A percentile compares a stretch with the other conserved stretches of the same genome.
Conservation (phyloP, 2,888 invertebrate species). For the Orthosia gracilis region DNA sequence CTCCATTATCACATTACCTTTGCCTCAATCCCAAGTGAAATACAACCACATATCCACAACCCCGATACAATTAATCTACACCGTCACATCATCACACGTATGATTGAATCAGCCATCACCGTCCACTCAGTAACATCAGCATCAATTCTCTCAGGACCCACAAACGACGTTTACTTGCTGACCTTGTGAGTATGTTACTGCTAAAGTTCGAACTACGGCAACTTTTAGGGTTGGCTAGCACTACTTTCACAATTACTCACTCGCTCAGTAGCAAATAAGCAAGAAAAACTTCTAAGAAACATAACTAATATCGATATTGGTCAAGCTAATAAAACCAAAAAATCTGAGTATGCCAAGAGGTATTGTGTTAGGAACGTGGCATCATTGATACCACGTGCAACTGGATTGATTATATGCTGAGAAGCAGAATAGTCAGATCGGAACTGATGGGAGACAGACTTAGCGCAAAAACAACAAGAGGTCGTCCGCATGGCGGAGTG, state of each 20-base stretch:
- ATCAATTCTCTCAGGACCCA: slow-evolving; percentile 36
- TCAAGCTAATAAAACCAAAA: no score
- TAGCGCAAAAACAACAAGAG: no score
- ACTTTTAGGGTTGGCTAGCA: no score
- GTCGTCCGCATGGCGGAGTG: no score
- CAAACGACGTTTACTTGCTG: slow-evolving; percentile 19
- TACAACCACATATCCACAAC: slow-evolving; percentile 6
- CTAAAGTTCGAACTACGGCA: background rate
- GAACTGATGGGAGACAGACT: no score
- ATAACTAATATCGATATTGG: no score
- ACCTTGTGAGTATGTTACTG: slow-evolving; percentile 32
- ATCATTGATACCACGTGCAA: no score
- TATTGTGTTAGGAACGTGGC: no score
- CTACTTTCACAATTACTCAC: background rate
- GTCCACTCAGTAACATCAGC: background rate
- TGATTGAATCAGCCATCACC: slow-evolving; percentile 27
- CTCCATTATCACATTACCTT: slow-evolving; percentile 1
- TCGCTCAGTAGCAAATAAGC: background rate
- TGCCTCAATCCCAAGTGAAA: slow-evolving; percentile 7
- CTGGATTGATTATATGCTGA: no score
- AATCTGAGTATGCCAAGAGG: no score
- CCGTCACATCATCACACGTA: slow-evolving; percentile 15
- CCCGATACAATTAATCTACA: slow-evolving; percentile 25
- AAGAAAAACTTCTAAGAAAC: background rate
- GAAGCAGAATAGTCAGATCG: no score